Percentiles rank a stretch among this genome's conserved stretches.
phyloP scores from a whole-genome alignment of 2,888 invertebrate genomes.

The Diloba caeruleocephala region DNA sequence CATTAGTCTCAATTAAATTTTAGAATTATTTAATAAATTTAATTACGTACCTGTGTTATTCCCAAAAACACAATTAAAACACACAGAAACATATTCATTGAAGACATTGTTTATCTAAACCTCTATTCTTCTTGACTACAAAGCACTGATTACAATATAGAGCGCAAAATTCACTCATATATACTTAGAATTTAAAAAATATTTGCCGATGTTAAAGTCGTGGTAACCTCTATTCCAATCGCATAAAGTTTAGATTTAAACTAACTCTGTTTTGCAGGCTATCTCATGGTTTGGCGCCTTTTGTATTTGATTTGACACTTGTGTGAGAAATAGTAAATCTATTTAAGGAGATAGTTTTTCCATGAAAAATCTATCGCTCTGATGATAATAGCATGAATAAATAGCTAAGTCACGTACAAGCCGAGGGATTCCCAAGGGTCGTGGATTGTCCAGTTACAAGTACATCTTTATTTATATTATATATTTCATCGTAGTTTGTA shows the following conservation, averaged over 20 bases:
- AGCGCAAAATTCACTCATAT: conserved; percentile 10
- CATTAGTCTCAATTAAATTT: too few species aligned
- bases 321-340: conserved; percentile 18
- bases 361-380: too few species aligned
- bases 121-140: neutral
- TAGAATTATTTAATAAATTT: too few species aligned
- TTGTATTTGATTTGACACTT: conserved; percentile 9
- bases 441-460: too few species aligned
- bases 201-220: neutral
- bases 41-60: conserved; percentile 21
- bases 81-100: conserved; percentile 5
- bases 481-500: too few species aligned
- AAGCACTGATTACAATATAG: conserved; percentile 12
- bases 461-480: too few species aligned
- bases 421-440: too few species aligned
- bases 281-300: too few species aligned
- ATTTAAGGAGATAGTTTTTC: conserved; percentile 6
- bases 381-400: too few species aligned
- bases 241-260: conserved; percentile 7
- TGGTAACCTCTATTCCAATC: neutral
- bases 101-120: conserved; percentile 28
- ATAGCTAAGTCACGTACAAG: too few species aligned
- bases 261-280: too few species aligned
- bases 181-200: conserved; percentile 19
- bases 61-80: conserved; percentile 17